Conservation (phyloP, 2,888 invertebrate species). For the Eutolmus rufibarbis region DNA sequence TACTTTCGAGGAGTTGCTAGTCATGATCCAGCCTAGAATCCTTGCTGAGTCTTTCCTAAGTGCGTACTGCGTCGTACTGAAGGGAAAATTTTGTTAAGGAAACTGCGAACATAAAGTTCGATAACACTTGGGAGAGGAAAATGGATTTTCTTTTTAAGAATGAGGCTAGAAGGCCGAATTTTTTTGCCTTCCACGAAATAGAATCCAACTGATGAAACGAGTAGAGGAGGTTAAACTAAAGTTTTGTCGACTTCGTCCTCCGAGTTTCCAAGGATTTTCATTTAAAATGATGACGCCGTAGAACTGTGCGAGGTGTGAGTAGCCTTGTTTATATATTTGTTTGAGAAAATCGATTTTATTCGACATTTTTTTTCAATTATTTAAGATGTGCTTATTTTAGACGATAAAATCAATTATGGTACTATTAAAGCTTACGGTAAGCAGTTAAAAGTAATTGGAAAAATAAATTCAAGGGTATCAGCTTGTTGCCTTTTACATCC, state of each 20-base stretch:
- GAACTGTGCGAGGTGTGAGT: background rate
- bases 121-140: background rate
- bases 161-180: background rate
- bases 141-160: background rate
- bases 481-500: background rate
- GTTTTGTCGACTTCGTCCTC: background rate
- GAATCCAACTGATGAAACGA: background rate
- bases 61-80: background rate
- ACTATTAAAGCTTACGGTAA: background rate
- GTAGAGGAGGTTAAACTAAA: background rate
- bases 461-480: background rate
- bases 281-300: background rate
- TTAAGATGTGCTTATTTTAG: background rate
- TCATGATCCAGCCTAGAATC: background rate
- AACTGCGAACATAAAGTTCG: background rate
- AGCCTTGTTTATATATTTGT: background rate
- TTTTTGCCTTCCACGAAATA: background rate
- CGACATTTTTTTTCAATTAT: background rate
- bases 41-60: background rate
- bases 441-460: background rate
- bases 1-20: background rate
- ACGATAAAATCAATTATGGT: background rate
- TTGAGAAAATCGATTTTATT: background rate
- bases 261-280: background rate
- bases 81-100: background rate